phyloP scores from a whole-genome alignment of 2,888 invertebrate species.

The Cerastoderma edule region DNA sequence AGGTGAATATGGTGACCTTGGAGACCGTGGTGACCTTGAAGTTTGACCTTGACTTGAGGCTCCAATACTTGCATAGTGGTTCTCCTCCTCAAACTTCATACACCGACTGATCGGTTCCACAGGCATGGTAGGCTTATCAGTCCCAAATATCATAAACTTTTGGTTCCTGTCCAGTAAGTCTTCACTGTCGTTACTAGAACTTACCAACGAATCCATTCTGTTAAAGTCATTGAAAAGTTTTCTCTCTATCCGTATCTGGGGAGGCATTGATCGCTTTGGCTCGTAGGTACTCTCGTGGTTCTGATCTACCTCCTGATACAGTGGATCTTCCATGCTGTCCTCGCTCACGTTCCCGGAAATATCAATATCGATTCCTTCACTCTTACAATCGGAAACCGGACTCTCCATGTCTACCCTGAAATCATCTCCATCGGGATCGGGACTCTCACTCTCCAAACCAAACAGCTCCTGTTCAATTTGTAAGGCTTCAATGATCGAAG shows the following conservation, averaged over 20 bases:
- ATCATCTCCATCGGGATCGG: conserved; percentile 23
- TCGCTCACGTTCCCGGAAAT: conserved; percentile 67
- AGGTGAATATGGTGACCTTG: conserved; percentile 63
- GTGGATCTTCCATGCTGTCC: conserved; percentile 71
- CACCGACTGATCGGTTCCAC: conserved; percentile 57
- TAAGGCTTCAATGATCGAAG: conserved; percentile 71
- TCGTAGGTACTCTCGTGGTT: conserved; percentile 80
- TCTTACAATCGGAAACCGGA: conserved; percentile 41
- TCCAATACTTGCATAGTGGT: conserved; percentile 36
- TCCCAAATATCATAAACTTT: conserved; percentile 37
- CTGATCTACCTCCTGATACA: conserved; percentile 79
- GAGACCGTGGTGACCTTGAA: conserved; percentile 80
- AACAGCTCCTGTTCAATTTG: conserved; percentile 62
- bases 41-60: conserved; percentile 80
- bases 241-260: conserved; percentile 81
- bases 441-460: conserved; percentile 39
- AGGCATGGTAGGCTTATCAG: conserved; percentile 50
- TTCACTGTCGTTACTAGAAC: conserved; percentile 78
- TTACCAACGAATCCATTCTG: conserved; percentile 75
- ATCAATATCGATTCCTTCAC: conserved; percentile 57
- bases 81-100: conserved; percentile 37
- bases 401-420: conserved; percentile 44
- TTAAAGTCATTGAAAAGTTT: conserved; percentile 75
- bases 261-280: conserved; percentile 71
- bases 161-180: conserved; percentile 66